Base-by-base conservation (phyloP, 2,797 vertebrate genomes). In the Lepidocolaptes lacrymiger region DNA sequence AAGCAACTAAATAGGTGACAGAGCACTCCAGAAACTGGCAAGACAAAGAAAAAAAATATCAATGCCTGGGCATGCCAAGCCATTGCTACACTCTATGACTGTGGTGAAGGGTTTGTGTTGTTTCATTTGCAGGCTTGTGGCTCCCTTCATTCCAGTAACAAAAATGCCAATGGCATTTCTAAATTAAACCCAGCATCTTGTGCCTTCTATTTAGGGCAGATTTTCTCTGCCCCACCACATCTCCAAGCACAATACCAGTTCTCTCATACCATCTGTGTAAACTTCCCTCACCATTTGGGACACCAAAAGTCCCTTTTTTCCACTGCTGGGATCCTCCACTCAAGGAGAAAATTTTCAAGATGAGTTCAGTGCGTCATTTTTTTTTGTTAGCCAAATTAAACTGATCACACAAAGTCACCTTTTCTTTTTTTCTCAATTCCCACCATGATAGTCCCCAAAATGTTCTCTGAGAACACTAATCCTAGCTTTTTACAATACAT, bases 161-260 rank as follows among this genome's bases (percentile, higher is more conserved):
- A 63, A 95, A 81, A 93, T 85, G 66, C 83, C 96, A 93, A 76
- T 18, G 93, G 72, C 58, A 82, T 85, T 87, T 91, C 79, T 95
- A 96, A 96, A 97, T 93, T 92, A 93, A 94, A 90, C 56, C 72
- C 92, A 93, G 85, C 61, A 75, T 91, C 89, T 93, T 78, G 37
- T 81, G 49, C 62, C 76, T 95, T 86, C 79, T 95, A 52, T 92
- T 92, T 92, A 80, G 89, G 72, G 85, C 68, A 77, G 71, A 56
- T 94, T 75, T 95, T 71, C 72, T 74, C 69, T 93, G 88, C 27
- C 75, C 91, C 58, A 81, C 73, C 87, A 64, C 88, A 91, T 87
- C 49, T 75, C 55, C 44, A 18, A 89, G 61, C 71, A 83, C 82
- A 85, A 72, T 54, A 67, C 62, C 73, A 83, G 34, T 49, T 87